phyloP scores from a whole-genome alignment of 2,113 vertebrate species.

The Colossoma macropomum region DNA sequence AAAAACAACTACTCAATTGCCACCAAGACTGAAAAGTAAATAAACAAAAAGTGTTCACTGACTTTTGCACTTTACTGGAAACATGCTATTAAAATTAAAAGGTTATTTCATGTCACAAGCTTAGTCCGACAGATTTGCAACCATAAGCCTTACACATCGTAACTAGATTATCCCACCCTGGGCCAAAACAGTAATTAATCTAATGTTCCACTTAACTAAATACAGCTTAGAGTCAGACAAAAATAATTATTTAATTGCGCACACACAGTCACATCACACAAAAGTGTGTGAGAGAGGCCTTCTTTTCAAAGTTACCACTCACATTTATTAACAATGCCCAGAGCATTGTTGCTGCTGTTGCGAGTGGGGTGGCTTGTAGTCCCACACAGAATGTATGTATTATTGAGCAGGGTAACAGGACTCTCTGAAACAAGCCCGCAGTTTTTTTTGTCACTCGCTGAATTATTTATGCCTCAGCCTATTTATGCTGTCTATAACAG shows the following conservation, averaged over 20 bases:
- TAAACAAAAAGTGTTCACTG: too few relatives aligned
- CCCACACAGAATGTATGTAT: slow-evolving; percentile 10
- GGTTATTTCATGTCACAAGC: neutral
- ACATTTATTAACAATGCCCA: neutral
- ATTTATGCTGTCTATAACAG: slow-evolving; percentile 57
- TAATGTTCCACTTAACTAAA: neutral
- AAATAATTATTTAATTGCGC: neutral
- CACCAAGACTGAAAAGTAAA: too few relatives aligned
- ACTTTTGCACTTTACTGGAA: too few relatives aligned
- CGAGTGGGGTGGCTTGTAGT: neutral
- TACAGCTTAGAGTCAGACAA: neutral
- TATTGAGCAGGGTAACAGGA: slow-evolving; percentile 27
- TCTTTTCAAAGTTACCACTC: neutral
- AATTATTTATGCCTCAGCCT: slow-evolving; percentile 75
- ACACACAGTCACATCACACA: neutral
- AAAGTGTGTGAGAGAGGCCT: too few relatives aligned
- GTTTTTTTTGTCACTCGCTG: slow-evolving; percentile 68
- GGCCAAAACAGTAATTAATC: neutral
- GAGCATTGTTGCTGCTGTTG: neutral
- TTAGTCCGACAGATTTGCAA: neutral
- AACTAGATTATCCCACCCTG: neutral
- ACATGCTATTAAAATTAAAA: neutral
- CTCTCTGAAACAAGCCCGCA: neutral
- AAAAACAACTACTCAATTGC: too few relatives aligned
- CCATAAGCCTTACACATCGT: neutral